A percentile compares a stretch with the other conserved stretches of the same genome.
Conservation (phyloP, 2,113 vertebrate species). For the Strix aluco region DNA sequence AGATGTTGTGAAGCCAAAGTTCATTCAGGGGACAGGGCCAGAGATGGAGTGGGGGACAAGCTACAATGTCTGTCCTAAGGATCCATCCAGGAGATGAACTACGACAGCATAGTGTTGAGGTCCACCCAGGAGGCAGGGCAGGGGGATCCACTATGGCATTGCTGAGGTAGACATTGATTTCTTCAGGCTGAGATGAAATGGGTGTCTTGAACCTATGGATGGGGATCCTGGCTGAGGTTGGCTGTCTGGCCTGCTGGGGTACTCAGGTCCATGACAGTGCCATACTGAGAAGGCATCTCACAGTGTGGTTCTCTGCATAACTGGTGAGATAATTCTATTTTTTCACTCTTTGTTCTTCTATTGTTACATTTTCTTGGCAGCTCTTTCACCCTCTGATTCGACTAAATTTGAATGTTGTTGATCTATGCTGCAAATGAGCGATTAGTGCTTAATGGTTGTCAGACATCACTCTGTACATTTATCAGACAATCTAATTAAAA, state of each 20-base stretch:
- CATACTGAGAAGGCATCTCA: background rate
- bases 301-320: background rate
- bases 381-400: background rate
- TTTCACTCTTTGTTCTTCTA: background rate
- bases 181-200: background rate
- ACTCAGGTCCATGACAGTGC: background rate
- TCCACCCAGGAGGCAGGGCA: background rate
- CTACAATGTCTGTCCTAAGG: background rate
- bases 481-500: constrained; percentile 34
- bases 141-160: too few relatives aligned
- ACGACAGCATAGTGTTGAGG: background rate
- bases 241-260: background rate
- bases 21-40: background rate
- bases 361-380: constrained; percentile 8
- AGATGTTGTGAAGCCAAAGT: background rate
- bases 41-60: background rate
- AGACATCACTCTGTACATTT: constrained; percentile 25
- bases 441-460: constrained; percentile 30
- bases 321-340: background rate
- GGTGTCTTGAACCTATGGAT: background rate
- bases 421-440: constrained; percentile 1
- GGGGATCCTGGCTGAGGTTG: background rate
- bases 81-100: background rate
- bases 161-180: background rate
- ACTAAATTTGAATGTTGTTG: constrained; percentile 30